Percentiles rank a stretch among this genome's conserved stretches.
Evolutionary conservation across 2,113 vertebrate species (phyloP).

Genomic region (Psilopsiagon aymara): DNA sequence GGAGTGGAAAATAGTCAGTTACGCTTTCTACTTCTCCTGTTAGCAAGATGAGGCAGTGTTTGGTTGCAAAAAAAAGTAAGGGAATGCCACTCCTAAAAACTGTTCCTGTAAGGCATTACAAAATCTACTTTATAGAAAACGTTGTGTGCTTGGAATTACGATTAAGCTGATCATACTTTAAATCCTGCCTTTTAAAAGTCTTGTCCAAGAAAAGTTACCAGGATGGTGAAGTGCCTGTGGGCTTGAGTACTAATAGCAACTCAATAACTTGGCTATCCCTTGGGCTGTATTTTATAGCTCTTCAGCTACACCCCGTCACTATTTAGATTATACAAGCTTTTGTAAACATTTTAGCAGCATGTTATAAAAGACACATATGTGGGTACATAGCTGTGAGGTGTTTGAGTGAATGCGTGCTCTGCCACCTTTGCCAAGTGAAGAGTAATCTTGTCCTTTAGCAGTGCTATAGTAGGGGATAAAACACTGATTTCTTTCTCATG

Average conservation of each 20-base stretch:
- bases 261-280: constrained; percentile 56
- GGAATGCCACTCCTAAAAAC: constrained; percentile 24
- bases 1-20: background rate
- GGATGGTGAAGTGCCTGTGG: constrained; percentile 52
- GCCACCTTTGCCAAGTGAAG: background rate
- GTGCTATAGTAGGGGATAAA: background rate
- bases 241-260: constrained; percentile 54
- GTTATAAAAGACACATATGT: constrained; percentile 47
- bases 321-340: constrained; percentile 58
- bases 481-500: background rate
- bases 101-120: constrained; percentile 45
- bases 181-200: constrained; percentile 59
- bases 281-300: constrained; percentile 53
- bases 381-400: background rate
- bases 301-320: constrained; percentile 43
- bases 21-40: background rate
- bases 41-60: constrained; percentile 41
- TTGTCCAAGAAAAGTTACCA: constrained; percentile 56
- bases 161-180: constrained; percentile 25
- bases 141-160: constrained; percentile 42
- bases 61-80: constrained; percentile 3
- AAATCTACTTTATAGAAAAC: constrained; percentile 52
- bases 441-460: background rate
- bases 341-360: constrained; percentile 64
- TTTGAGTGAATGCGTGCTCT: background rate